A percentile compares a stretch with the other conserved stretches of the same genome.
Evolutionary conservation across 2,797 vertebrate genomes (phyloP).

Genomic region (Pseudochromis fuscus): DNA sequence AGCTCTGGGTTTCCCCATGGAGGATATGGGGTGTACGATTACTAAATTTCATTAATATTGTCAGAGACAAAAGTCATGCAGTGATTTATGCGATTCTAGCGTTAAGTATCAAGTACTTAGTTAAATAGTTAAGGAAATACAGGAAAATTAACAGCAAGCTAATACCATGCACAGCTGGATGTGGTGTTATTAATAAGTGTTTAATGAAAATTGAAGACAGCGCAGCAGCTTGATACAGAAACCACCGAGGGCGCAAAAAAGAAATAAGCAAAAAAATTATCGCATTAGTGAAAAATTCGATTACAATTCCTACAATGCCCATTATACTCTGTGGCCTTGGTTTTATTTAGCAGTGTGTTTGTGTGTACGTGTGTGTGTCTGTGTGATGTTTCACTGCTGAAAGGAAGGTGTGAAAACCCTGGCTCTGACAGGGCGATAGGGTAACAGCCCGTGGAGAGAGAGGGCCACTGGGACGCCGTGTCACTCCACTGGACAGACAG

Average conservation of each 20-base stretch:
- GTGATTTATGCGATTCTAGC: constrained; percentile 79
- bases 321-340: constrained; percentile 27
- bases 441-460: constrained; percentile 71
- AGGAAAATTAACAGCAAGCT: constrained; percentile 77
- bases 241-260: neutral
- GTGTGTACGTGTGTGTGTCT: constrained; percentile 48
- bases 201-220: constrained; percentile 38
- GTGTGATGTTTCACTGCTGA: constrained; percentile 56
- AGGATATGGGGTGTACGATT: constrained; percentile 79
- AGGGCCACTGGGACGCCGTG: constrained; percentile 69
- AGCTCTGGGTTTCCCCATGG: constrained; percentile 76
- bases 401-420: constrained; percentile 71
- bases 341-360: constrained; percentile 48
- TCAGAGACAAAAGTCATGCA: constrained; percentile 78
- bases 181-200: constrained; percentile 39
- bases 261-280: constrained; percentile 38
- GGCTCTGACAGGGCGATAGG: constrained; percentile 68
- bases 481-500: constrained; percentile 76
- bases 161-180: constrained; percentile 45
- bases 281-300: constrained; percentile 42
- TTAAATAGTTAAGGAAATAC: constrained; percentile 76
- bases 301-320: constrained; percentile 33
- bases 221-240: constrained; percentile 10
- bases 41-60: constrained; percentile 86
- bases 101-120: constrained; percentile 79